phyloP scores from a whole-genome alignment of 1,140 invertebrate species.

The Zaprionus ornatus region DNA sequence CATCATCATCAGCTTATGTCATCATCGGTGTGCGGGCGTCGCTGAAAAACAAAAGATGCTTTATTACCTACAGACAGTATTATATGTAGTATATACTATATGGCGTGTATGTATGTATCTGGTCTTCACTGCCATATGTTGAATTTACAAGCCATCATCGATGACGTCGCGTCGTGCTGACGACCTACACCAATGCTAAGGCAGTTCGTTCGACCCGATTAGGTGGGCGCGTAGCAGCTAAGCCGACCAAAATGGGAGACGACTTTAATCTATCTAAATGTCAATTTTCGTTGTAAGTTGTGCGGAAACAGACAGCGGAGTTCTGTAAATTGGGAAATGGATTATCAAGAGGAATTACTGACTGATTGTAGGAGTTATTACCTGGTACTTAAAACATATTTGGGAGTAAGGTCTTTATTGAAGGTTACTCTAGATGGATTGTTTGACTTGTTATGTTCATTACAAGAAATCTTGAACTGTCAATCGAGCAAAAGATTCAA shows the following conservation, averaged over 20 bases:
- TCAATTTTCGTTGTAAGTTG: neutral
- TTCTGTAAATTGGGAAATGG: neutral
- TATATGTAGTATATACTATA: conserved; percentile 6
- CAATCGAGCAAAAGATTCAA: too few relatives aligned
- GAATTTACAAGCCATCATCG: conserved; percentile 33
- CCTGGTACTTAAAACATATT: neutral
- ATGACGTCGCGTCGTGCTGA: conserved; percentile 36
- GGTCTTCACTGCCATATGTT: conserved; percentile 33
- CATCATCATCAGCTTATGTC: neutral
- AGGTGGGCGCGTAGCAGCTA: conserved; percentile 2
- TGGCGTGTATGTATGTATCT: conserved; percentile 17
- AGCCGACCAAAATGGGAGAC: neutral
- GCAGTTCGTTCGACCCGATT: conserved; percentile 48
- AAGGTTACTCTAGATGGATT: neutral
- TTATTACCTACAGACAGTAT: conserved; percentile 35
- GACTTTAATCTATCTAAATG: conserved; percentile 21
- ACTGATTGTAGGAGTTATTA: neutral
- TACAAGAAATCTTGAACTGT: too few relatives aligned
- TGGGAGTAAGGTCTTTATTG: neutral
- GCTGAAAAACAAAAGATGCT: conserved; percentile 41
- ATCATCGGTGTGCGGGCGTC: neutral
- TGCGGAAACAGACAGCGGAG: neutral
- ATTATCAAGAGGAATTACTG: neutral
- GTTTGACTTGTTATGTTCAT: too few relatives aligned
- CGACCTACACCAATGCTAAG: conserved; percentile 68